Conservation (phyloP, 2,797 vertebrate genomes). For the Sciaenops ocellatus region DNA sequence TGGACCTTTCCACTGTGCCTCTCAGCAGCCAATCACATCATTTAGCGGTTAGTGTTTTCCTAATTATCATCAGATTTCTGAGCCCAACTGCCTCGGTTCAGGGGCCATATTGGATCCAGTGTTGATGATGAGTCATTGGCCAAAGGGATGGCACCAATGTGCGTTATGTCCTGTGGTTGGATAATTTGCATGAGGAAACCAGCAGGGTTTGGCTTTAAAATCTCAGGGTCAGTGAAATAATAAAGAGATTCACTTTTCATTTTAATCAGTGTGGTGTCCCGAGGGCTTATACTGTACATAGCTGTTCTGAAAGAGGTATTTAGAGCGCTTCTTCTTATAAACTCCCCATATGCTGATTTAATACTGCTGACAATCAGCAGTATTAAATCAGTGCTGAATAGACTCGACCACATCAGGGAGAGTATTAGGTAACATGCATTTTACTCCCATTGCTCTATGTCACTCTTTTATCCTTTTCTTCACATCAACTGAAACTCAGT, state of each 20-base stretch:
- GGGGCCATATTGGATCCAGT: constrained; percentile 54
- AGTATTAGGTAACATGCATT: constrained; percentile 38
- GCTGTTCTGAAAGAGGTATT: constrained; percentile 58
- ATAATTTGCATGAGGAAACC: constrained; percentile 67
- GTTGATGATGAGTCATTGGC: constrained; percentile 58
- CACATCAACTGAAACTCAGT: not conserved
- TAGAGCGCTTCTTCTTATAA: constrained; percentile 63
- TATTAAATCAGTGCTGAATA: constrained; percentile 67
- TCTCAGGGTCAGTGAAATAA: constrained; percentile 71
- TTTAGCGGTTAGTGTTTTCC: constrained; percentile 27
- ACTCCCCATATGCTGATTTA: constrained; percentile 61
- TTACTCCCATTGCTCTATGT: constrained; percentile 15
- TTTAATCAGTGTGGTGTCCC: constrained; percentile 70
- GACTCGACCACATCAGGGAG: constrained; percentile 41
- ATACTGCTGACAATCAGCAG: constrained; percentile 70
- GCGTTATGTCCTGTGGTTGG: constrained; percentile 52
- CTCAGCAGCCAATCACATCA: constrained; percentile 45
- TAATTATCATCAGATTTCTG: constrained; percentile 59
- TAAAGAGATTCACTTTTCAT: constrained; percentile 65
- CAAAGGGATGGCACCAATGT: constrained; percentile 41
- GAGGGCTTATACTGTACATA: constrained; percentile 26
- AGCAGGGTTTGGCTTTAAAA: constrained; percentile 60
- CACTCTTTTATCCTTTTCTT: constrained; percentile 14
- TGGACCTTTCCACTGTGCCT: constrained; percentile 23
- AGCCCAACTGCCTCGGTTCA: constrained; percentile 52